phyloP scores from a whole-genome alignment of 1,140 invertebrate genomes.

The Piezodorus guildinii region DNA sequence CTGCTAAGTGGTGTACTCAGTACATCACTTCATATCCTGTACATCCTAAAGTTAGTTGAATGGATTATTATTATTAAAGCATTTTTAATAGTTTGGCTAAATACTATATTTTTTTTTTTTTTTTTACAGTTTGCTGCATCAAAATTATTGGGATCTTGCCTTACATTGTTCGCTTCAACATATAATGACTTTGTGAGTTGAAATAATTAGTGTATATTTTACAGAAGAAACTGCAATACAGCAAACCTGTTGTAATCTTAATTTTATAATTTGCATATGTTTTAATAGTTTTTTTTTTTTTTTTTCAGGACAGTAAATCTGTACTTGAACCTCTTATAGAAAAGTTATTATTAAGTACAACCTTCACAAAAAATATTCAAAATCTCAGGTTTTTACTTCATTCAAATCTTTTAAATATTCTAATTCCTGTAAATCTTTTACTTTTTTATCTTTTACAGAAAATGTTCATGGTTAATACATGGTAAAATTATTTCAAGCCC shows the following conservation, averaged over 20 bases:
- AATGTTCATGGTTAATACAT: slow-evolving; percentile 27
- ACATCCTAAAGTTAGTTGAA: slow-evolving; percentile 6
- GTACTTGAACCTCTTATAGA: neutral
- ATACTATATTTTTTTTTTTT: neutral
- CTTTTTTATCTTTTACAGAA: slow-evolving; percentile 21
- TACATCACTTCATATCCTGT: slow-evolving; percentile 10
- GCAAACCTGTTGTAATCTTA: no score
- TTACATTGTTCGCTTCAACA: slow-evolving; percentile 11
- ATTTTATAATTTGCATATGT: neutral
- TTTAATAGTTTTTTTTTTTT: neutral
- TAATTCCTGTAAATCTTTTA: no score
- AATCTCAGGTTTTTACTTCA: slow-evolving; percentile 1
- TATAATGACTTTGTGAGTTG: slow-evolving; percentile 12
- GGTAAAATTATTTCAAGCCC: slow-evolving; percentile 20
- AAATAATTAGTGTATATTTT: no score
- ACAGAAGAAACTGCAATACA: no score
- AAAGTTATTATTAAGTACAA: neutral
- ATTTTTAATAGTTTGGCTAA: neutral
- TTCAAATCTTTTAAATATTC: neutral
- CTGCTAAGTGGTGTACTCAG: slow-evolving; percentile 31
- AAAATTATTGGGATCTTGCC: slow-evolving; percentile 17
- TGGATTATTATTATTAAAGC: neutral
- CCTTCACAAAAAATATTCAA: neutral
- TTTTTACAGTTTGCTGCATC: slow-evolving; percentile 17
- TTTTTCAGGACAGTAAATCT: neutral